Evolutionary conservation across 2,888 invertebrate species (phyloP).

Genomic region (Eledone cirrhosa): DNA sequence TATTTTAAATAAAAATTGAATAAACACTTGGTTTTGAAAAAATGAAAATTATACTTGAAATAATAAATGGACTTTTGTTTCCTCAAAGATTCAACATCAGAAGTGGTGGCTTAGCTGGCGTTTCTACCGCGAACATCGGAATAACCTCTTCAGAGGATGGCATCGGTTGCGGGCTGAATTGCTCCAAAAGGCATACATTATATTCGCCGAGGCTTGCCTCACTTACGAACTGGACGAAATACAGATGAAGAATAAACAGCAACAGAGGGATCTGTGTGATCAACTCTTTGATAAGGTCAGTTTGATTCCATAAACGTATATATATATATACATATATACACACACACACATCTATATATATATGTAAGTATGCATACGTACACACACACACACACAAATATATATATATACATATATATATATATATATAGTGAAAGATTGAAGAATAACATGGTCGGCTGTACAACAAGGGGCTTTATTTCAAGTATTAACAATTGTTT

Average conservation of each 20-base stretch:
- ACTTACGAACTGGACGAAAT: slow-evolving; percentile 56
- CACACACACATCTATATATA: too few species aligned
- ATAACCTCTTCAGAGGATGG: slow-evolving; percentile 22
- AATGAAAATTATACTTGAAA: too few species aligned
- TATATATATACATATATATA: too few species aligned
- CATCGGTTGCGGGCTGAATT: slow-evolving; percentile 36
- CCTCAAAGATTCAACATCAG: slow-evolving; percentile 59
- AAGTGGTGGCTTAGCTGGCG: slow-evolving; percentile 61
- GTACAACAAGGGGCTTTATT: too few species aligned
- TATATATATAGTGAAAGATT: too few species aligned
- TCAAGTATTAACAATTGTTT: too few species aligned
- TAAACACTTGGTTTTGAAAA: too few species aligned
- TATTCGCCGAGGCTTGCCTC: slow-evolving; percentile 43
- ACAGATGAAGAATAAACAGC: slow-evolving; percentile 49
- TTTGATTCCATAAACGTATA: not conserved
- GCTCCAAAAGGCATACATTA: slow-evolving; percentile 45
- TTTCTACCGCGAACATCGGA: slow-evolving; percentile 56
- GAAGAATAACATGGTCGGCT: too few species aligned
- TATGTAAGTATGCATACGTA: too few species aligned
- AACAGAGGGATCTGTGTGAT: slow-evolving; percentile 57
- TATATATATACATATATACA: too few species aligned
- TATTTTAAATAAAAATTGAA: too few species aligned
- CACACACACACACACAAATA: too few species aligned
- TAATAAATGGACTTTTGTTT: not conserved
- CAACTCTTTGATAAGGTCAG: slow-evolving; percentile 57